Evolutionary conservation across 1,140 invertebrate species (phyloP), one percentile per base, ranked within the genome.

Genomic region (Meloidogyne exigua): DNA sequence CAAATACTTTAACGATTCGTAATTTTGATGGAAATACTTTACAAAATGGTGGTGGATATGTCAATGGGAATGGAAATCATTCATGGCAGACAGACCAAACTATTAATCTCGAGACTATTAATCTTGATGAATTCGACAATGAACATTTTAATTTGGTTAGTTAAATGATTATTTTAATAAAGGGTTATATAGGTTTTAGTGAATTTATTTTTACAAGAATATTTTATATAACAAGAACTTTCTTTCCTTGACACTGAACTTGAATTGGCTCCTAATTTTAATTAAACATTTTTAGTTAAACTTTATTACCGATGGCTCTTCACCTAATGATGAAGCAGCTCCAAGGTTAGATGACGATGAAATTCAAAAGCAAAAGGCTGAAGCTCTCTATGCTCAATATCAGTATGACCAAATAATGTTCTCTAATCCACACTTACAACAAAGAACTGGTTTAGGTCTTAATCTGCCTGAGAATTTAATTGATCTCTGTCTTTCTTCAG

Each of bases 351-450:
- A 73, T 11, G 72, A 73, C 42, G 72, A 65, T 32, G 72, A 73
- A 39, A 65, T 73, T 62, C 57, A 73, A 64, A 73, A 73, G 23
- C 72, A 73, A 26, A 73, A 73, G 57, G 72, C 62, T n/a, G 72
- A 73, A 25, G 72, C 72, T 12, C 42, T 73, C n/a, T 73, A 73
- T 32, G 36, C 57, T 44, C 72, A 73, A 65, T 73, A 57, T 39
- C 72, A 73, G 18, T 73, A 73, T 36, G 39, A 36, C 65, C 57
- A 73, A 10, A 25, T 73, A 42, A 42, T 73, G 21, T 57, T 73
- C 21, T 44, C 28, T 3, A 65, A 62, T 18, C 72, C 32, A 28
- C 72, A 73, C 12, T 65, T 36, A 26, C 23, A 66, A 10, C 57
- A 42, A 15, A 62, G 65, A 21, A 62, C 64, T 73, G 72, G 72